Base-by-base conservation (phyloP, 2,888 invertebrate genomes). In the Matsumyia berberina region DNA sequence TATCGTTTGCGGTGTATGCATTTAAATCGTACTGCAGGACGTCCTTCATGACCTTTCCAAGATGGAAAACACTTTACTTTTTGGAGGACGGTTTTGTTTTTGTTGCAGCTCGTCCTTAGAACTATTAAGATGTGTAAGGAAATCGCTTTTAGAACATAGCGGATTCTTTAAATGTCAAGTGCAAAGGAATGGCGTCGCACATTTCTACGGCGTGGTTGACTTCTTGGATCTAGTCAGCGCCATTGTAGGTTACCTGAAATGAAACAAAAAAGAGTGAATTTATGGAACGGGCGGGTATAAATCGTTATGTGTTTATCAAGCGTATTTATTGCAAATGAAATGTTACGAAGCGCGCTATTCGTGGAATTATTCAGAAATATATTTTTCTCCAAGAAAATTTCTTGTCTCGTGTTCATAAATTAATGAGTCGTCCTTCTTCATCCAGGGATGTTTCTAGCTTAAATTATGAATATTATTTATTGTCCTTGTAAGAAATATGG, bases 11-110 rank as follows among this genome's bases (percentile, higher is more conserved):
- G 31, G 67, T 55, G 12, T 62, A 83, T 83, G 67, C 49, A 64
- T 73, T 57, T 31, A 73, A 67, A 8, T 37, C 49, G 39, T 79
- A 79, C 17, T 83, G 79, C 7, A 73, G 24, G 0, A 69, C 62
- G 17, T 83, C 83, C 73, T 83, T 83, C 83, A 83, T 83, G 62
- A 44, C 79, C 67, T 60, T 72, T 78, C n/a, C 4, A 4, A 7
- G 6, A 8, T 12, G 7, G n/a, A 44, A 37, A 31, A 17, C 2
- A 1, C 2, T 44, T 15, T n/a, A 17, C 31, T n/a, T 35, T 11
- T 2, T 0, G 35, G 15, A 7, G 24, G n/a, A 55, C 11, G 2
- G 33, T 37, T 55, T 24, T 5, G 19, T 31, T 9, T 19, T 24
- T 35, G 19, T 35, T 29, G 9, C 17, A 9, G 2, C 11, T 49